Evolutionary conservation across 2,888 invertebrate species (phyloP).

Genomic region (Adelognathus sp.): DNA sequence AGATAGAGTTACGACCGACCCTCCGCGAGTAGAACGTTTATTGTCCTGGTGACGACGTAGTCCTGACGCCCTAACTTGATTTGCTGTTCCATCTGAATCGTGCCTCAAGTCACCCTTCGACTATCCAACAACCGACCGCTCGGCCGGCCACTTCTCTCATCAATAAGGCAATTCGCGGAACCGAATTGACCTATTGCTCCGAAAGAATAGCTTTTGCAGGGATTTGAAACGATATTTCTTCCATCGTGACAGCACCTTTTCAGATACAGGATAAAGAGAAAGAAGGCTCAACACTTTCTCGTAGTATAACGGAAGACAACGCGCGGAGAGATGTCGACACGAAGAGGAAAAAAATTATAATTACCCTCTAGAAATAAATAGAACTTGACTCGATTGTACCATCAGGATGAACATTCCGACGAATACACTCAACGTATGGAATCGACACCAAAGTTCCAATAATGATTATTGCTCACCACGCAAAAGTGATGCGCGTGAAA

Average conservation of each 20-base stretch:
- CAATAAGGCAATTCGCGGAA: constrained; percentile 80
- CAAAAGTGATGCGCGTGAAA: not conserved
- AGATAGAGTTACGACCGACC: constrained; percentile 29
- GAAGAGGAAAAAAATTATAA: no score
- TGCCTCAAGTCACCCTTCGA: constrained; percentile 68
- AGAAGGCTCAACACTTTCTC: constrained; percentile 40
- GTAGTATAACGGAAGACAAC: not conserved
- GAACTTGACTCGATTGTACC: not conserved
- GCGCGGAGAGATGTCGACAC: constrained; percentile 4
- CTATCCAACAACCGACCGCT: constrained; percentile 63
- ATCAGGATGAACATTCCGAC: not conserved
- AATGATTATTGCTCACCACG: constrained; percentile 47
- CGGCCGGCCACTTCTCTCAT: constrained; percentile 70
- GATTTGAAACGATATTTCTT: constrained; percentile 55
- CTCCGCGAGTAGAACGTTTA: constrained; percentile 46
- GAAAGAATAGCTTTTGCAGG: constrained; percentile 59
- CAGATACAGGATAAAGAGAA: constrained; percentile 9
- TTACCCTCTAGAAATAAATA: not conserved
- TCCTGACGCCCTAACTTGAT: constrained; percentile 73
- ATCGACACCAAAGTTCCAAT: constrained; percentile 39
- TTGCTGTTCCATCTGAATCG: constrained; percentile 80
- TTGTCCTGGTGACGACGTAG: constrained; percentile 52
- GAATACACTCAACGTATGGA: not conserved
- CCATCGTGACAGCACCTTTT: constrained; percentile 28
- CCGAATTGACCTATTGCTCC: constrained; percentile 76